Evolutionary conservation across 2,888 invertebrate genomes (phyloP).

Genomic region (Callinectes sapidus): DNA sequence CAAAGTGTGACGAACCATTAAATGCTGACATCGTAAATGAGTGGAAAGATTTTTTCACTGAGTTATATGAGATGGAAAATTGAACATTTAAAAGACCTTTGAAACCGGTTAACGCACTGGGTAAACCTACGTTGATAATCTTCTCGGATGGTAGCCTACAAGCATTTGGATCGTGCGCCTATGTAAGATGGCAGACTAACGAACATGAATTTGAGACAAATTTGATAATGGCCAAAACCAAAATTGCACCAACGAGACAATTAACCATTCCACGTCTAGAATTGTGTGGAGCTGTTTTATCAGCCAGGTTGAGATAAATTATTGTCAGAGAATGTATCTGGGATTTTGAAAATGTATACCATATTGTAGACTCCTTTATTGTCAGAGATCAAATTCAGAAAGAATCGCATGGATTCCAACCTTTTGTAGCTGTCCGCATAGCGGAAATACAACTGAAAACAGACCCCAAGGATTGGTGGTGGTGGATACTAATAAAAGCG

Average conservation of each 20-base stretch:
- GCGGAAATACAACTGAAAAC: slow-evolving; percentile 47
- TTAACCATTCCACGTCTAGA: slow-evolving; percentile 38
- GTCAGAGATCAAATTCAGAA: slow-evolving; percentile 45
- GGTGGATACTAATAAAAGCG: not conserved
- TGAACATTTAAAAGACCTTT: not conserved
- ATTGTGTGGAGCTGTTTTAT: slow-evolving; percentile 16
- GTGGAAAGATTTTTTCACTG: slow-evolving; percentile 2
- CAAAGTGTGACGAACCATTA: not conserved
- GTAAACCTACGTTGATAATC: slow-evolving; percentile 36
- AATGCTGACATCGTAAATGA: not conserved
- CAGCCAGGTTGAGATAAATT: slow-evolving; percentile 28
- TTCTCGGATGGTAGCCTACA: slow-evolving; percentile 35
- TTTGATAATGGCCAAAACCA: slow-evolving; percentile 36
- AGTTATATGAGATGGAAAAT: slow-evolving; percentile 7
- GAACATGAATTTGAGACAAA: not conserved
- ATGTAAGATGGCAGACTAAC: slow-evolving; percentile 41
- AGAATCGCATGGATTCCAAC: slow-evolving; percentile 31
- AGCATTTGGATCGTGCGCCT: slow-evolving; percentile 51
- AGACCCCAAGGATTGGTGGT: slow-evolving; percentile 42
- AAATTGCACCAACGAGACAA: slow-evolving; percentile 9
- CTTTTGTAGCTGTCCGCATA: slow-evolving; percentile 34
- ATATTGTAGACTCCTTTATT: slow-evolving; percentile 42
- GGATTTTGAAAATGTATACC: slow-evolving; percentile 18
- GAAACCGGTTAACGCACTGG: slow-evolving; percentile 33
- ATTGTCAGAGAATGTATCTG: slow-evolving; percentile 39